These are phyloP conservation scores for Metallyticus violacea DNA, from an alignment of 2,888 invertebrate species.

Conservation along the genomic window DNA sequence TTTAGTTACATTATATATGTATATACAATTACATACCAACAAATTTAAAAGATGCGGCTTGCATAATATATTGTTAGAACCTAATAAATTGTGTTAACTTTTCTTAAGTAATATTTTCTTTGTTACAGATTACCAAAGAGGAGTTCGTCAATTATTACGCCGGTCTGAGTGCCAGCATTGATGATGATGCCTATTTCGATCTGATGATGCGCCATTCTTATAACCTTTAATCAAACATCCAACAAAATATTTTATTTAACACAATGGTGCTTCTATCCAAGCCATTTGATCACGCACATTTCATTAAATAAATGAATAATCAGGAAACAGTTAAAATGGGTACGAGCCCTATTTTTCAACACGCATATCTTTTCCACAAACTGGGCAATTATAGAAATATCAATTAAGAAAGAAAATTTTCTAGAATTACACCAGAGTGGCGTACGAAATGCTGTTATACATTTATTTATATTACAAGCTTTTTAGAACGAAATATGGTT, in stretches of 20 bases:
- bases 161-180: slow-evolving; percentile 91
- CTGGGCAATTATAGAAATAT: neutral
- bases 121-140: slow-evolving; percentile 79
- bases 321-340: too few relatives aligned
- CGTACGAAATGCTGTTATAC: too few relatives aligned
- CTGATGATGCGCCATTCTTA: slow-evolving; percentile 92
- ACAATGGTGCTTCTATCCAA: neutral
- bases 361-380: too few relatives aligned
- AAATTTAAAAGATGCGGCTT: too few relatives aligned
- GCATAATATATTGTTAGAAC: too few relatives aligned
- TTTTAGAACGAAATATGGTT: too few relatives aligned
- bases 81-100: too few relatives aligned
- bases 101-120: neutral
- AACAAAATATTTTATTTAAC: neutral
- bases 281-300: neutral
- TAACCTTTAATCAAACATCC: slow-evolving; percentile 62
- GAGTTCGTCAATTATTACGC: slow-evolving; percentile 94
- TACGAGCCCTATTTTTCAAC: too few relatives aligned
- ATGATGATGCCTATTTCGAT: slow-evolving; percentile 92
- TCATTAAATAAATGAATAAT: neutral
- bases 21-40: too few relatives aligned
- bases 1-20: too few relatives aligned
- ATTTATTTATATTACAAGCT: too few relatives aligned
- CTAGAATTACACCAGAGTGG: too few relatives aligned
- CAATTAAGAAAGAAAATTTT: neutral